Base-by-base conservation (phyloP, 2,888 invertebrate genomes). In the Monoplex corrugatus region DNA sequence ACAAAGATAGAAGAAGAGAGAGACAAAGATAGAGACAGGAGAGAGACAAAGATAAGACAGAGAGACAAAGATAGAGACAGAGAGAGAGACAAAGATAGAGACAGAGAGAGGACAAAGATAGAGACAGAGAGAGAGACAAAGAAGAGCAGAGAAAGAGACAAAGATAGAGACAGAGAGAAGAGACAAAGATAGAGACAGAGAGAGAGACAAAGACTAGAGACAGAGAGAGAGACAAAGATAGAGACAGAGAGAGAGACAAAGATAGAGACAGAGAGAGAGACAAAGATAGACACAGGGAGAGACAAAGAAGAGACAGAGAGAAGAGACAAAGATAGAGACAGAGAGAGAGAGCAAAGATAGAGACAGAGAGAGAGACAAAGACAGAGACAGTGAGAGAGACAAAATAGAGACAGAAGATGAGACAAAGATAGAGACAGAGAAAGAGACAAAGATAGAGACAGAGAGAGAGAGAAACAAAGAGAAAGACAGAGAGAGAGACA, bases 291-390 rank as follows among this genome's bases (percentile, higher is more conserved):
- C 35, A 75, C 35, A 75, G 75, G 35, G 35, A 75, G 35, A 75
- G 75, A 75, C 35, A 75, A 75, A 35, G n/a, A 6, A 75, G 75
- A 75, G 75, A 75, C 35, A 75, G 75, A 75, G 75, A 75, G 35
- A 35, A 75, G 35, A 75, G 75, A 75, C 35, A 75, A 6, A 75
- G 75, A 75, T 32, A 75, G 75, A 75, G 8, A 75, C 35, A 75
- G 35, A 75, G 75, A 75, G 35, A 75, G 75, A 75, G 35, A 75
- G 28, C n/a, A n/a, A n/a, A n/a, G n/a, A n/a, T n/a, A 28, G 68
- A 68, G 68, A 68, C 16, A 78, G 78, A 78, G 78, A 35, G 78
- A 78, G 78, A 78, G 78, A 78, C 35, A 78, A 28, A 78, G 40
- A 78, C 6, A n/a, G 40, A 32, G 40, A 6, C 6, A 78, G 8